phyloP scores from a whole-genome alignment of 2,113 vertebrate species.

The Falco punctatus region DNA sequence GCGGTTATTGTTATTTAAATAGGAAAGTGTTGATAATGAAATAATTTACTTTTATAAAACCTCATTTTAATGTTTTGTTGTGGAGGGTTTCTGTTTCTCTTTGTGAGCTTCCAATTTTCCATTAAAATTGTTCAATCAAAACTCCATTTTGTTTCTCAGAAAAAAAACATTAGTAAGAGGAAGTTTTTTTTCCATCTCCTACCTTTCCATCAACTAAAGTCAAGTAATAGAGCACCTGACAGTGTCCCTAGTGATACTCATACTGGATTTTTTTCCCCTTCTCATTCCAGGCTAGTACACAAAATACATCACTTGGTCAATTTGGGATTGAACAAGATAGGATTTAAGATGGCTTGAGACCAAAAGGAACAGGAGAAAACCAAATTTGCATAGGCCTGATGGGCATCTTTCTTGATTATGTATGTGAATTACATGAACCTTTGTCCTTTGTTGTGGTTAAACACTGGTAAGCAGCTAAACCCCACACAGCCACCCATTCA shows the following conservation, averaged over 20 bases:
- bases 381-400: not conserved
- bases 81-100: not conserved
- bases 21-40: not conserved
- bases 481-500: not conserved
- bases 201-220: not conserved
- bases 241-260: not conserved
- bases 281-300: not conserved
- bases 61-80: not conserved
- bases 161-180: not conserved
- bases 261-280: accelerated
- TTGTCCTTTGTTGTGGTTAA: not conserved
- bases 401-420: not conserved
- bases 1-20: not conserved
- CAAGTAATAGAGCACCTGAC: not conserved
- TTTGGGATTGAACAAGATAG: not conserved
- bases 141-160: not conserved
- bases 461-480: not conserved
- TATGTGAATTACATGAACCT: not conserved
- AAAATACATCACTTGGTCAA: not conserved
- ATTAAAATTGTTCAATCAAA: not conserved
- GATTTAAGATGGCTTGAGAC: not conserved
- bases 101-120: not conserved
- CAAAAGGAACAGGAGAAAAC: not conserved
- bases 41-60: not conserved
- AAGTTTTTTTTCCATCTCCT: not conserved